Percentiles rank a stretch among this genome's conserved stretches.
Evolutionary conservation across 2,113 vertebrate species (phyloP).

Genomic region (Chamaea fasciata): DNA sequence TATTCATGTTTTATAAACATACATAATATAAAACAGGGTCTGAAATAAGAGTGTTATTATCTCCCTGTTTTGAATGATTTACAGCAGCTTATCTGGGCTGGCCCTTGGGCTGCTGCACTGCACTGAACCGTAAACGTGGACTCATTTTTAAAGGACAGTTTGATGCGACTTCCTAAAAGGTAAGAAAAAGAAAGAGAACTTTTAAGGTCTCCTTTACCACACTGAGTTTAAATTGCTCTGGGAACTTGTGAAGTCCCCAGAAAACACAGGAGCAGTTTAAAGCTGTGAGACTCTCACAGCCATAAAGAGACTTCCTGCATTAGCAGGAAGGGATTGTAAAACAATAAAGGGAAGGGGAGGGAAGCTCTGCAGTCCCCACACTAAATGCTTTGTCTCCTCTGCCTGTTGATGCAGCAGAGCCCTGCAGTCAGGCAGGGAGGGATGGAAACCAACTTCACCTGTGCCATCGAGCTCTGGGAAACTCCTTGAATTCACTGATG

Average conservation of each 20-base stretch:
- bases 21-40: not conserved
- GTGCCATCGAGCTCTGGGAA: not conserved
- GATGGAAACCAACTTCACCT: not conserved
- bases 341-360: not conserved
- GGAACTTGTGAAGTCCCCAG: not conserved
- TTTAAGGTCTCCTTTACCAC: not conserved
- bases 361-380: not conserved
- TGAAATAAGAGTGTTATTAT: not conserved
- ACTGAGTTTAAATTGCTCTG: not conserved
- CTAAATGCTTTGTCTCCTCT: not conserved
- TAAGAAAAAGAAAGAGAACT: not conserved
- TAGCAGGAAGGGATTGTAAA: not conserved
- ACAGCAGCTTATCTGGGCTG: not conserved
- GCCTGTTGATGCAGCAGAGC: not conserved
- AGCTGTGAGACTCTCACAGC: not conserved
- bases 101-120: not conserved
- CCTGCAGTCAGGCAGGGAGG: not conserved
- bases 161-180: not conserved
- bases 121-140: not conserved
- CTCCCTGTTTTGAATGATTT: not conserved
- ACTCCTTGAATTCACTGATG: not conserved
- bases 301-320: not conserved
- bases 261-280: not conserved
- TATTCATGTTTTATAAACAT: constrained; percentile 1
- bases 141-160: not conserved